Percentiles rank a stretch among this genome's conserved stretches.
Conservation (phyloP, 2,888 invertebrate genomes). For the Drosophila helvetica region DNA sequence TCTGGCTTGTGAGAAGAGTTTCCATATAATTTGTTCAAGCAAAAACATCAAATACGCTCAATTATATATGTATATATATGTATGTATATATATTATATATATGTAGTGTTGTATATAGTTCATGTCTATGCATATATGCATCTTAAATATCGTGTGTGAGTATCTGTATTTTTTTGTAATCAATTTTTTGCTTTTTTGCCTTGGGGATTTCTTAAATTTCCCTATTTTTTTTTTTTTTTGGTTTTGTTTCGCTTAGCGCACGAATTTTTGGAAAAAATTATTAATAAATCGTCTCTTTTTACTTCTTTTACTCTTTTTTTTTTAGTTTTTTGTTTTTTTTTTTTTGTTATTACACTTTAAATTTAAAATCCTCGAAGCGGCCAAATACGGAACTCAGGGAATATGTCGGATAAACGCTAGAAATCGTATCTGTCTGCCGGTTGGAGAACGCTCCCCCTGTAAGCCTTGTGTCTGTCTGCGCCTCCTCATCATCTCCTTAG, state of each 20-base stretch:
- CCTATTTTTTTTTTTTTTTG: conserved; percentile 26
- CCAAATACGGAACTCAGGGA: conserved; percentile 22
- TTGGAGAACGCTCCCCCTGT: neutral
- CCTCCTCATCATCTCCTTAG: conserved; percentile 10
- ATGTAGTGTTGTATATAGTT: conserved; percentile 52
- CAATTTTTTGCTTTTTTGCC: conserved; percentile 8
- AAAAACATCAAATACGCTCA: conserved; percentile 68
- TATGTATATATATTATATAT: conserved; percentile 47
- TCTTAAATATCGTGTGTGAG: conserved; percentile 24
- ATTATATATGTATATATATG: conserved; percentile 46
- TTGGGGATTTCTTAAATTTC: neutral
- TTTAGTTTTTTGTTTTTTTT: conserved; percentile 22
- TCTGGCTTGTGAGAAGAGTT: conserved; percentile 29
- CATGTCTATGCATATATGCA: conserved; percentile 42
- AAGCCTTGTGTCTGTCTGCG: neutral
- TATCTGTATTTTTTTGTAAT: conserved; percentile 14
- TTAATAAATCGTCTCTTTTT: conserved; percentile 37
- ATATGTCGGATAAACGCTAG: conserved; percentile 19
- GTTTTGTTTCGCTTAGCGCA: conserved; percentile 38
- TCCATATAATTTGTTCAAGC: conserved; percentile 38
- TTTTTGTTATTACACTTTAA: conserved; percentile 27
- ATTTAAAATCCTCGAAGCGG: conserved; percentile 45
- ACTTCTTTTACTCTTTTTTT: conserved; percentile 1
- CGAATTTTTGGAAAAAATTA: conserved; percentile 49
- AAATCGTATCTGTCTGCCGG: conserved; percentile 8